Percentiles rank a stretch among this genome's conserved stretches.
phyloP scores from a whole-genome alignment of 1,140 invertebrate genomes.

The Hestina assimilis region DNA sequence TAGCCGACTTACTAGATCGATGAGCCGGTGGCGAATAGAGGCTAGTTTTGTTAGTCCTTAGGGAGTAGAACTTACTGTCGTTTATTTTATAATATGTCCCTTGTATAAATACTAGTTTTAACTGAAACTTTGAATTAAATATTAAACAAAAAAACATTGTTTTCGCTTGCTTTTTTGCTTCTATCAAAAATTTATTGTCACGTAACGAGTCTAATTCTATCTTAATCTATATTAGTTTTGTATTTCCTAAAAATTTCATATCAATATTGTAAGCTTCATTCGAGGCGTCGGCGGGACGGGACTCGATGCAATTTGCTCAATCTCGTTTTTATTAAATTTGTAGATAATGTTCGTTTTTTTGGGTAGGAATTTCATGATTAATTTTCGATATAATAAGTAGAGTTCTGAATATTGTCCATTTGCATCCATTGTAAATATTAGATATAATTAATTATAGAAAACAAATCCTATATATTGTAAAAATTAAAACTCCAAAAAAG shows the following conservation, averaged over 20 bases:
- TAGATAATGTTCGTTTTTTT: slow-evolving; percentile 73
- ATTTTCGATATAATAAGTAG: slow-evolving; percentile 73
- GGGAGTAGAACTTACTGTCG: neutral
- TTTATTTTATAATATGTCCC: neutral
- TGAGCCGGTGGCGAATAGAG: slow-evolving; percentile 1
- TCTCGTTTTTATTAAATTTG: slow-evolving; percentile 69
- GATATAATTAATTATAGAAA: slow-evolving; percentile 78
- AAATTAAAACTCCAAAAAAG: slow-evolving; percentile 75
- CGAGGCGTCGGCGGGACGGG: neutral
- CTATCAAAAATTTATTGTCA: neutral
- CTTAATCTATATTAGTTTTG: neutral
- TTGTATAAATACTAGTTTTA: slow-evolving; percentile 2
- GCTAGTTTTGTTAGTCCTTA: slow-evolving; percentile 19
- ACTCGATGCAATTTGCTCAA: slow-evolving; percentile 33
- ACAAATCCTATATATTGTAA: slow-evolving; percentile 78
- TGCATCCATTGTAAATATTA: slow-evolving; percentile 78
- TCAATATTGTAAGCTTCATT: neutral
- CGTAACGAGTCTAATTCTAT: neutral
- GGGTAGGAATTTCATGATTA: slow-evolving; percentile 72
- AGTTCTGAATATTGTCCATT: slow-evolving; percentile 75
- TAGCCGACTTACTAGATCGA: neutral
- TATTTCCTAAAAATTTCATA: neutral
- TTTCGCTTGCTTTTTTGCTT: neutral
- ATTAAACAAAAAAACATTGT: neutral
- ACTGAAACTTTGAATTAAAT: neutral